Evolutionary conservation across 2,113 vertebrate genomes (phyloP).

Genomic region (Menidia beryllina): DNA sequence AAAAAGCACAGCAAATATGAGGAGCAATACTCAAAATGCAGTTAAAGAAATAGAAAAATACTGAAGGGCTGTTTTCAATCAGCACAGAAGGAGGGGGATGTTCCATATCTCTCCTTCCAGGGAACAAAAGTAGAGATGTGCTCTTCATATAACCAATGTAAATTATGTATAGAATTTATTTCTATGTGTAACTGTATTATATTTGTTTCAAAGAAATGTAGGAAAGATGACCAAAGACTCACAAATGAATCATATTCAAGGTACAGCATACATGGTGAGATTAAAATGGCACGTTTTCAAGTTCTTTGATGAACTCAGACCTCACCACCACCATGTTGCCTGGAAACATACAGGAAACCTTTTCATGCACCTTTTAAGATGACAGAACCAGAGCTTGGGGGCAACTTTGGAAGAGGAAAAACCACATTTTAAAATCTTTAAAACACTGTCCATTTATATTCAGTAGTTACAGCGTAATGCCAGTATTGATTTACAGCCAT

Average conservation of each 20-base stretch:
- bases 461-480: neutral
- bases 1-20: slow-evolving; percentile 1
- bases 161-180: too few relatives aligned
- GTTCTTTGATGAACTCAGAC: too few relatives aligned
- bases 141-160: too few relatives aligned
- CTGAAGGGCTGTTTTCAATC: neutral
- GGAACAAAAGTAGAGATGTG: too few relatives aligned
- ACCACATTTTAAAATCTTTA: neutral
- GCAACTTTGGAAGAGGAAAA: neutral
- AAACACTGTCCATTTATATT: neutral
- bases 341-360: neutral
- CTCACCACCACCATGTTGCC: too few relatives aligned
- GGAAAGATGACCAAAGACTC: too few relatives aligned
- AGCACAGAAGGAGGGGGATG: neutral
- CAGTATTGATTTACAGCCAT: neutral
- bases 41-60: neutral
- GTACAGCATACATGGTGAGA: too few relatives aligned
- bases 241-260: too few relatives aligned
- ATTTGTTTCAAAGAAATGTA: too few relatives aligned
- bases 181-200: too few relatives aligned
- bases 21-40: slow-evolving; percentile 9
- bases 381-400: neutral
- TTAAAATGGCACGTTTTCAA: too few relatives aligned
- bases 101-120: too few relatives aligned
- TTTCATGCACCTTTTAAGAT: neutral